These are phyloP conservation scores for Drosophila kuntzei DNA, from an alignment of 2,888 invertebrate genomes.

Conservation along the genomic window DNA sequence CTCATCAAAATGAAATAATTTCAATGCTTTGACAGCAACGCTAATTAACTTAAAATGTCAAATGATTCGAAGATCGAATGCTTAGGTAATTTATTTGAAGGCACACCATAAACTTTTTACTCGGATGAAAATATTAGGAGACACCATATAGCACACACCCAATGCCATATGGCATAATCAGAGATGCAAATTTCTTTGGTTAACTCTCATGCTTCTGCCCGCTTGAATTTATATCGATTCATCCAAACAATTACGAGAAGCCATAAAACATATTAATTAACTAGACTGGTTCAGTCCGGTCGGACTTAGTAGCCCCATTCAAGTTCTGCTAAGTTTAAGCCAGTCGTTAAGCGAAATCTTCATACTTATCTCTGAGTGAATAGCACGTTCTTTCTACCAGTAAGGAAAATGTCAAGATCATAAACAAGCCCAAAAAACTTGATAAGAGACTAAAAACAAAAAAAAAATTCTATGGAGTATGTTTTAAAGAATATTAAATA, in stretches of 20 bases:
- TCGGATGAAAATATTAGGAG: not conserved
- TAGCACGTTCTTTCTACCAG: slow-evolving; percentile 66
- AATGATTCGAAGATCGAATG: slow-evolving; percentile 11
- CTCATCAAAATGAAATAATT: slow-evolving; percentile 41
- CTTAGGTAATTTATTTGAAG: slow-evolving; percentile 4
- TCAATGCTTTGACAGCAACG: slow-evolving; percentile 36
- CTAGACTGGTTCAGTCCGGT: slow-evolving; percentile 46
- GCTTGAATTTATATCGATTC: slow-evolving; percentile 3
- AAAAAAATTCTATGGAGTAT: not conserved
- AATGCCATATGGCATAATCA: slow-evolving; percentile 19
- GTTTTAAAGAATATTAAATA: not conserved
- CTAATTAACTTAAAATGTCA: slow-evolving; percentile 59
- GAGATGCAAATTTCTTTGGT: slow-evolving; percentile 17
- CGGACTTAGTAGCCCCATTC: slow-evolving; percentile 16
- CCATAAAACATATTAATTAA: slow-evolving; percentile 58
- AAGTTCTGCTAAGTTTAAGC: slow-evolving; percentile 11
- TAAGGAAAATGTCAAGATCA: slow-evolving; percentile 71
- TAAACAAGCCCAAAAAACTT: slow-evolving; percentile 47
- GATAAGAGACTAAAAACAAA: slow-evolving; percentile 1
- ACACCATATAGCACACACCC: not conserved
- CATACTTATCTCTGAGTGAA: slow-evolving; percentile 19
- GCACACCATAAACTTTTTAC: slow-evolving; percentile 5
- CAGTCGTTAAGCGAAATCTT: slow-evolving; percentile 39
- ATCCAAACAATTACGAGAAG: slow-evolving; percentile 20
- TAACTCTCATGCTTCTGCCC: not conserved